A percentile compares a stretch with the other conserved stretches of the same genome.
Evolutionary conservation across 2,113 vertebrate species (phyloP).

Genomic region (Rhadina sibilatrix): DNA sequence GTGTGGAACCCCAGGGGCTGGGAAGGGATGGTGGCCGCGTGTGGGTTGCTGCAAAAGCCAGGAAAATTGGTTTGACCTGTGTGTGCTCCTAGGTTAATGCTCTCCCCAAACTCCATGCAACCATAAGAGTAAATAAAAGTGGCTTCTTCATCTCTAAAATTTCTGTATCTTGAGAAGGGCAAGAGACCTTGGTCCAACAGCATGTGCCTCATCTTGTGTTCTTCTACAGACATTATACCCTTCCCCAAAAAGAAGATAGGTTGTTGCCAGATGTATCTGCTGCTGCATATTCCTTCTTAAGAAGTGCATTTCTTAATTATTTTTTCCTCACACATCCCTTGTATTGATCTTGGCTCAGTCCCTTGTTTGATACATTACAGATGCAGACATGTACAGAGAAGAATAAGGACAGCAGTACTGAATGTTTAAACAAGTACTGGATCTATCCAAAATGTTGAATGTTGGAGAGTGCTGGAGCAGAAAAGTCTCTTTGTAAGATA

Average conservation of each 20-base stretch:
- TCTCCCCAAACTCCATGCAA: rapidly evolving
- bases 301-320: not conserved
- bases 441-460: not conserved
- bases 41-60: not conserved
- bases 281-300: not conserved
- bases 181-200: not conserved
- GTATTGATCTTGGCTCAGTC: not conserved
- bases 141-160: not conserved
- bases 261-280: not conserved
- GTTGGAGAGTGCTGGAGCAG: not conserved
- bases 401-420: not conserved
- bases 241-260: no score
- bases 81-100: not conserved
- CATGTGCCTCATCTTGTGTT: not conserved
- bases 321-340: not conserved
- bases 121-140: not conserved
- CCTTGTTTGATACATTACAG: not conserved
- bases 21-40: not conserved
- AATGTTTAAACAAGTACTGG: not conserved
- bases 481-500: not conserved
- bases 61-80: not conserved
- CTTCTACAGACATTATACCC: not conserved
- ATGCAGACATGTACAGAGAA: not conserved
- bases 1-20: not conserved
- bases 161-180: not conserved